These are phyloP conservation scores for Nicator chloris DNA, from an alignment of 2,113 vertebrate species.

Conservation along the genomic window DNA sequence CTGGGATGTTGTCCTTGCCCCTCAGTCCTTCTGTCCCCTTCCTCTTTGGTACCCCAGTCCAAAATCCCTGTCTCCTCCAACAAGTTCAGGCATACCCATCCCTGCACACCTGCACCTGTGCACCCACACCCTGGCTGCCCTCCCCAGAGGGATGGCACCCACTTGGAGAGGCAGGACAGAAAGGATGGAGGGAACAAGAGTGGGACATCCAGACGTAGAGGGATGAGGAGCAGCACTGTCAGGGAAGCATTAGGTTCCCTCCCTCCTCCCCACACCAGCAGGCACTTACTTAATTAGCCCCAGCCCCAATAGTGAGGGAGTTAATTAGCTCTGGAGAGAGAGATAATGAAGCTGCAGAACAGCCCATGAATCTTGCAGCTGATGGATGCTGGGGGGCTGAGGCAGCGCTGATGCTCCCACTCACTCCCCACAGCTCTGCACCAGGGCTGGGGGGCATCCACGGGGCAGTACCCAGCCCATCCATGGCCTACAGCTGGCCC, in stretches of 20 bases:
- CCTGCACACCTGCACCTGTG: not conserved
- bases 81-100: accelerated
- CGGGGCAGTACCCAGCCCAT: not conserved
- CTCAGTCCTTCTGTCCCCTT: not conserved
- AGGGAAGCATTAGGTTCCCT: not conserved
- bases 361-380: constrained; percentile 32
- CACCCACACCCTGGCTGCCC: not conserved
- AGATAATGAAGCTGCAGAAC: constrained; percentile 60
- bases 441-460: not conserved
- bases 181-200: not conserved
- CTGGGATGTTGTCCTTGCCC: accelerated
- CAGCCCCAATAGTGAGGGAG: not conserved
- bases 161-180: accelerated
- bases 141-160: not conserved
- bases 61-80: not conserved
- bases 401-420: not conserved
- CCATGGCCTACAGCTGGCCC: accelerated
- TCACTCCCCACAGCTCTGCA: not conserved
- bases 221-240: not conserved
- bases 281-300: constrained; percentile 37
- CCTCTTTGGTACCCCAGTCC: not conserved
- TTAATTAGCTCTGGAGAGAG: constrained; percentile 71
- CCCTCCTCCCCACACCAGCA: not conserved
- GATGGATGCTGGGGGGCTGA: not conserved
- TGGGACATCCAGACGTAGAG: accelerated